phyloP scores from a whole-genome alignment of 2,888 invertebrate species.

The Melolontha melolontha region DNA sequence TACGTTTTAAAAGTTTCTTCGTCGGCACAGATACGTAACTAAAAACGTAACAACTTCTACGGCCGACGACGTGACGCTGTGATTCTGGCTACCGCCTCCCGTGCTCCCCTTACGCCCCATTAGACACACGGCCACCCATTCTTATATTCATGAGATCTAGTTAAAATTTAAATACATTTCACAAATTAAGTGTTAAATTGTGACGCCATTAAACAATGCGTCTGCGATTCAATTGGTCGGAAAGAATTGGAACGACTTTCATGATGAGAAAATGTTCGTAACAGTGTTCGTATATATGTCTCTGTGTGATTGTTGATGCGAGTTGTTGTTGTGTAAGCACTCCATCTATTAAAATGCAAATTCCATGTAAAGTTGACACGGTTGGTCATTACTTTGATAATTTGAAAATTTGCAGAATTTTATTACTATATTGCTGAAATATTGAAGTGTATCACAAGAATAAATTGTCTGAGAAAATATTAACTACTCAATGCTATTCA shows the following conservation, averaged over 20 bases:
- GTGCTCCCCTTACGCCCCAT: slow-evolving; percentile 12
- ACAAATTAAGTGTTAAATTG: slow-evolving; percentile 55
- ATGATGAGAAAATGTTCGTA: slow-evolving; percentile 7
- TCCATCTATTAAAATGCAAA: slow-evolving; percentile 35
- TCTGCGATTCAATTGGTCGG: slow-evolving; percentile 50
- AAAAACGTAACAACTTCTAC: slow-evolving; percentile 10
- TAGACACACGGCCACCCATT: slow-evolving; percentile 11
- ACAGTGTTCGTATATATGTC: not conserved
- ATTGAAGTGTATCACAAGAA: too few relatives aligned
- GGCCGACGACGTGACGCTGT: slow-evolving; percentile 1
- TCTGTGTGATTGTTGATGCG: slow-evolving; percentile 27
- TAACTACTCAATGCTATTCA: too few relatives aligned
- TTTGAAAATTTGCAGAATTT: too few relatives aligned
- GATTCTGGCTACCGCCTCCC: not conserved
- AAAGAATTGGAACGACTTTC: slow-evolving; percentile 52
- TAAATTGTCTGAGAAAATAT: too few relatives aligned
- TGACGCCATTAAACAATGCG: slow-evolving; percentile 50
- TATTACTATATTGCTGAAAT: too few relatives aligned
- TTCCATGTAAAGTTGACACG: slow-evolving; percentile 8
- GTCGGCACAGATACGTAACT: slow-evolving; percentile 5
- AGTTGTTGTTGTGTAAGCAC: slow-evolving; percentile 5
- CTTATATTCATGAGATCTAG: slow-evolving; percentile 45
- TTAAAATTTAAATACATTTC: slow-evolving; percentile 56
- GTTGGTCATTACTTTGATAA: not conserved
- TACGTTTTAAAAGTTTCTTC: slow-evolving; percentile 15